phyloP scores from a whole-genome alignment of 2,888 invertebrate genomes.

The Leptura quadrifasciata region DNA sequence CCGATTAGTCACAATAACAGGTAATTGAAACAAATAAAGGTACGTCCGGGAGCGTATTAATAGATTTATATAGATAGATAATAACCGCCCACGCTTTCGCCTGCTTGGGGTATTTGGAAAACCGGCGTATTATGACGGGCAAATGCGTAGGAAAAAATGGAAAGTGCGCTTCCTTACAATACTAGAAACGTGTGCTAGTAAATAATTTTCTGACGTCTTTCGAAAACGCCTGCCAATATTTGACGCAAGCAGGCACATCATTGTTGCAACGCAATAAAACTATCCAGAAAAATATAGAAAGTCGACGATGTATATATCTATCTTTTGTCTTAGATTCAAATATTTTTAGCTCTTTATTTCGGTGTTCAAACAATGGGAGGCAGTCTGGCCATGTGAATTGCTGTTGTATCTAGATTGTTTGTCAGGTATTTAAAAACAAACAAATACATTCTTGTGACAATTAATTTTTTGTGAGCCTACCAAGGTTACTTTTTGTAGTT shows the following conservation, averaged over 20 bases:
- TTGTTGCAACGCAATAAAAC: neutral
- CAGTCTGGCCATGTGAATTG: neutral
- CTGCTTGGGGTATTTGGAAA: neutral
- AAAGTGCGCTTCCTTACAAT: neutral
- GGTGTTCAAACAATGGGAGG: neutral
- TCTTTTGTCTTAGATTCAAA: neutral
- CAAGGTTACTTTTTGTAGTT: neutral
- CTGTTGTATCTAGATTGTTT: neutral
- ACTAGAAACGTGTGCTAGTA: neutral
- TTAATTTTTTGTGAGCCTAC: neutral
- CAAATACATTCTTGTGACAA: neutral
- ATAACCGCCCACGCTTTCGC: neutral
- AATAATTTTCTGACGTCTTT: constrained; percentile 4
- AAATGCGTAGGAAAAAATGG: neutral
- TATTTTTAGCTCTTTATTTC: neutral
- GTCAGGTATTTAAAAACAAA: neutral
- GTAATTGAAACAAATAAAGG: neutral
- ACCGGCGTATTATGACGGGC: neutral
- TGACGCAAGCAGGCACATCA: neutral
- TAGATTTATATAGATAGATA: constrained; percentile 1
- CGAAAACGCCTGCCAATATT: neutral
- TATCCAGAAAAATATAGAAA: constrained; percentile 1
- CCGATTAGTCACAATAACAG: neutral
- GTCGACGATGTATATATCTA: neutral
- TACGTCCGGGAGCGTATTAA: neutral